These are phyloP conservation scores for Psittacula echo DNA, from an alignment of 2,797 vertebrate species.

Conservation along the genomic window DNA sequence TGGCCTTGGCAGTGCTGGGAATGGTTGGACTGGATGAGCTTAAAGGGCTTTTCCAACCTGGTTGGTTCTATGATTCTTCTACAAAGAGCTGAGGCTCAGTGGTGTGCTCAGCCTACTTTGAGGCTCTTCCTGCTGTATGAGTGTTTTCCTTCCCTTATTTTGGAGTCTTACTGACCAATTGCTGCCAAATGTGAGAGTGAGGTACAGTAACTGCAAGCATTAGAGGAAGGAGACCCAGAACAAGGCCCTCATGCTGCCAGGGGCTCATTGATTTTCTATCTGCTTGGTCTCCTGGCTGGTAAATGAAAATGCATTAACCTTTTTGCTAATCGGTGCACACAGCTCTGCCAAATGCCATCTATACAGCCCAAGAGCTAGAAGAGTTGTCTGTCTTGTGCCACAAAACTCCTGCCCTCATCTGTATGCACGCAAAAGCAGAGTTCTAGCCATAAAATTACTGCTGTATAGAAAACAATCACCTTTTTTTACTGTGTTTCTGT, in stretches of 20 bases:
- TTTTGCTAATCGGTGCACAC: neutral
- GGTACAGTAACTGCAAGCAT: neutral
- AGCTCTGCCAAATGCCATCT: neutral
- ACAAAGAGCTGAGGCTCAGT: neutral
- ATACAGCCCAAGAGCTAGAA: neutral
- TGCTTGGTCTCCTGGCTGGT: neutral
- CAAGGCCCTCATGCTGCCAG: neutral
- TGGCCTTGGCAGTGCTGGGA: neutral
- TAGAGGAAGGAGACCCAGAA: neutral
- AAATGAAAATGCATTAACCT: neutral
- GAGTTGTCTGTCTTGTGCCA: neutral
- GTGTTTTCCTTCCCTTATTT: neutral
- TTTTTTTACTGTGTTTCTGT: neutral
- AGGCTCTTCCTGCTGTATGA: neutral
- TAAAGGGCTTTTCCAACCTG: neutral
- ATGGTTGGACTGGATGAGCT: neutral
- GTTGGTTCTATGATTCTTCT: neutral
- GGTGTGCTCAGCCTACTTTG: neutral
- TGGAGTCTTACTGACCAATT: neutral
- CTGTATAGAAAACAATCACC: neutral
- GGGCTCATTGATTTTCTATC: neutral
- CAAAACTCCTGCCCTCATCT: neutral
- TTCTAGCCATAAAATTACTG: neutral
- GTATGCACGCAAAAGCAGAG: neutral
- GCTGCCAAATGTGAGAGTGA: neutral